phyloP scores from a whole-genome alignment of 2,113 vertebrate species.

The Anolis carolinensis region DNA sequence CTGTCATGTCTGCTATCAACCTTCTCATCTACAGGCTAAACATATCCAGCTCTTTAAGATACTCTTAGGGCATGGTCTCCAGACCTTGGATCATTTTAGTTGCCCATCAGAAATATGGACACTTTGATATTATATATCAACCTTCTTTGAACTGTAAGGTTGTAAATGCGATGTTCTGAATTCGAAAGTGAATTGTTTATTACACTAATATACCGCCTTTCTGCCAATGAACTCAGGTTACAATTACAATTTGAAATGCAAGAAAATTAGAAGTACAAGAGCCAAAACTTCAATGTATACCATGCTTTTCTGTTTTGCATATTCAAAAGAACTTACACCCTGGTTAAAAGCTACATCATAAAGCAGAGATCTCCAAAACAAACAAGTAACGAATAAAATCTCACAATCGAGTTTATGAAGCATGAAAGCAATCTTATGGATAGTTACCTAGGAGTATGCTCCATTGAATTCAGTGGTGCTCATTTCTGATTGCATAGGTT shows the following conservation, averaged over 20 bases:
- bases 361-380: background rate
- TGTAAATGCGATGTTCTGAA: background rate
- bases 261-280: background rate
- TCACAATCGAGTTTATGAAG: background rate
- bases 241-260: background rate
- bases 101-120: too few species aligned
- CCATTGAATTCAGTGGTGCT: background rate
- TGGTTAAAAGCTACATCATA: background rate
- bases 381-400: background rate
- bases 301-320: background rate
- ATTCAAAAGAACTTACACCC: background rate
- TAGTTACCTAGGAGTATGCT: background rate
- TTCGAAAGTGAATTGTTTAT: background rate
- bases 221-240: background rate
- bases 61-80: too few species aligned
- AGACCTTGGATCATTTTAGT: too few species aligned
- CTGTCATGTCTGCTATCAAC: too few species aligned
- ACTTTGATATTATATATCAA: too few species aligned
- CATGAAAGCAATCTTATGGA: background rate
- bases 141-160: too few species aligned
- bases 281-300: background rate
- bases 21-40: too few species aligned
- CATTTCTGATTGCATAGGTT: background rate
- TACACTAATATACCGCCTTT: background rate
- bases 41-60: too few species aligned